These are phyloP conservation scores for Phocoena phocoena DNA, from an alignment of 2,113 vertebrate species.

Conservation along the genomic window DNA sequence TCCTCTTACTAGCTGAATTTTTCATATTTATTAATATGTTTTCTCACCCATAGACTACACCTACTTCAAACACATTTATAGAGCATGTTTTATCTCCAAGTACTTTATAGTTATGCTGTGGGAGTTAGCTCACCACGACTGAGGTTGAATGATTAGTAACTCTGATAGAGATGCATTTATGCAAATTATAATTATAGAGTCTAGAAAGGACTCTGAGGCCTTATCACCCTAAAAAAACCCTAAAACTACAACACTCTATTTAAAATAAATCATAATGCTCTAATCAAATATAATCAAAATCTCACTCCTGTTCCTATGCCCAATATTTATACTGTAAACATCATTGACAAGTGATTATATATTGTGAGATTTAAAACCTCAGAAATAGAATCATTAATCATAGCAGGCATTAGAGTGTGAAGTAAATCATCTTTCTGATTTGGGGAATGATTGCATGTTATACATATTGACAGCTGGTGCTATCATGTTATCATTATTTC, in stretches of 20 bases:
- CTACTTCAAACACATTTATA: background rate
- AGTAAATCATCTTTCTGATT: background rate
- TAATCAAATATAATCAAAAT: conserved; percentile 65
- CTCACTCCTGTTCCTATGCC: background rate
- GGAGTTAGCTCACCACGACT: background rate
- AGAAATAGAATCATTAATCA: conserved; percentile 6
- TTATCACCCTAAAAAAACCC: background rate
- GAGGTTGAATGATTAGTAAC: conserved; percentile 54
- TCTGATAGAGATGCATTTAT: conserved; percentile 54
- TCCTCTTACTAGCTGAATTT: background rate
- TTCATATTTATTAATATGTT: conserved; percentile 27
- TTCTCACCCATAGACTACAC: background rate
- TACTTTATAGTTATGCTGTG: background rate
- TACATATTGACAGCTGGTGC: background rate
- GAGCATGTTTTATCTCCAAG: background rate
- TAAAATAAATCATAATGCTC: conserved; percentile 55
- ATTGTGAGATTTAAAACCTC: background rate
- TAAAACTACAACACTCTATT: conserved; percentile 14
- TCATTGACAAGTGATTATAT: conserved; percentile 33
- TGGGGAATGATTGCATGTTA: background rate
- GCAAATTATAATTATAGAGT: conserved; percentile 69
- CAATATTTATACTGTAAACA: background rate
- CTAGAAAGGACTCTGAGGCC: conserved; percentile 53
- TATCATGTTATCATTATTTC: background rate
- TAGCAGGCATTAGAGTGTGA: background rate